A percentile compares a stretch with the other conserved stretches of the same genome.
phyloP scores from a whole-genome alignment of 2,888 invertebrate species.

The Fragum sueziense region DNA sequence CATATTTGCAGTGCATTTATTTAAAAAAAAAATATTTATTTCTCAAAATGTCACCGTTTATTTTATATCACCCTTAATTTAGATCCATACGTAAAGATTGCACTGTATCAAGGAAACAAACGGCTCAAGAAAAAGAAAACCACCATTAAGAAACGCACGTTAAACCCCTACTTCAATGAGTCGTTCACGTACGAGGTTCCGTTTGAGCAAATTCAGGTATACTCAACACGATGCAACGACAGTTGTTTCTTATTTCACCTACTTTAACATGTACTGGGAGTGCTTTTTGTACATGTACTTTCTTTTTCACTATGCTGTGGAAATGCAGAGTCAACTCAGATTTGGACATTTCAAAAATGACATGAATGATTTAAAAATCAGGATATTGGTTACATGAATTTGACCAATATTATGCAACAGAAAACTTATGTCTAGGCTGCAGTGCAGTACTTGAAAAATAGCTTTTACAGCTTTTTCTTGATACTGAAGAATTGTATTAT shows the following conservation, averaged over 20 bases:
- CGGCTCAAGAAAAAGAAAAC: conserved; percentile 99
- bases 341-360: no score
- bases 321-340: background rate
- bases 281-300: conserved; percentile 3
- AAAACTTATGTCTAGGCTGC: no score
- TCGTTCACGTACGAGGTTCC: conserved; percentile 99
- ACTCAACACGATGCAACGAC: conserved; percentile 33
- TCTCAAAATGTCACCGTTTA: background rate
- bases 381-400: no score
- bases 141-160: conserved; percentile 99
- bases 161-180: conserved; percentile 99
- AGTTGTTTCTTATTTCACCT: conserved; percentile 37
- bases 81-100: conserved; percentile 99
- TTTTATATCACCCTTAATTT: conserved; percentile 68
- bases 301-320: conserved; percentile 21
- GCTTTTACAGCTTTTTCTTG: no score
- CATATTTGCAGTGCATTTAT: background rate
- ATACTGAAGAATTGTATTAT: no score
- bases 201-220: conserved; percentile 99
- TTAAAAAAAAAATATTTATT: background rate
- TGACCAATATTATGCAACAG: no score
- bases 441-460: no score
- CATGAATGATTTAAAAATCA: no score
- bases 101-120: conserved; percentile 99
- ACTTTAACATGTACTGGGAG: conserved; percentile 30